Evolutionary conservation across 2,797 vertebrate genomes (phyloP).

Genomic region (Syngnathus rostellatus): DNA sequence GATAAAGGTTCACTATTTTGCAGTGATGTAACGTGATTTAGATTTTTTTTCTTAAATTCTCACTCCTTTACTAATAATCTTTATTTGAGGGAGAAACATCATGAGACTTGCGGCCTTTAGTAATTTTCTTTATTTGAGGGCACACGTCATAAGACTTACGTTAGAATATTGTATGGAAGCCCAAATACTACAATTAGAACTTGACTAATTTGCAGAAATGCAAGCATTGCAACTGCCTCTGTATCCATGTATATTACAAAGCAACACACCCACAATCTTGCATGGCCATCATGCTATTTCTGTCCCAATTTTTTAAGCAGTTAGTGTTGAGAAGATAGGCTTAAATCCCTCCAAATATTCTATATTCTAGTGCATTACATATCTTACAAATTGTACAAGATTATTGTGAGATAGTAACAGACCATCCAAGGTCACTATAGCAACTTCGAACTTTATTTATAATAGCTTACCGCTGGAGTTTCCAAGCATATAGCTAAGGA

Average conservation of each 20-base stretch:
- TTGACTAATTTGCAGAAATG: background rate
- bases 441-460: background rate
- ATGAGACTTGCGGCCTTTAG: background rate
- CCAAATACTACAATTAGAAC: background rate
- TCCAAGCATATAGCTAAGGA: background rate
- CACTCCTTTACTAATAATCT: background rate
- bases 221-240: background rate
- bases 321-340: background rate
- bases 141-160: background rate
- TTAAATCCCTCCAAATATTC: background rate
- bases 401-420: background rate
- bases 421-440: background rate
- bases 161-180: background rate
- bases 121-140: background rate
- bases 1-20: background rate
- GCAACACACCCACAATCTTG: too few species aligned
- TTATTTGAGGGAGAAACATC: background rate
- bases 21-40: background rate
- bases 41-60: background rate
- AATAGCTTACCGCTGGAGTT: background rate
- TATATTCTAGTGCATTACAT: too few species aligned
- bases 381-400: background rate
- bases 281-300: background rate
- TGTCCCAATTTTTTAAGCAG: background rate
- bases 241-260: background rate